Percentiles rank a stretch among this genome's conserved stretches.
These are phyloP conservation scores for Ammodytes marinus DNA, from an alignment of 2,113 vertebrate species.

Conservation along the genomic window DNA sequence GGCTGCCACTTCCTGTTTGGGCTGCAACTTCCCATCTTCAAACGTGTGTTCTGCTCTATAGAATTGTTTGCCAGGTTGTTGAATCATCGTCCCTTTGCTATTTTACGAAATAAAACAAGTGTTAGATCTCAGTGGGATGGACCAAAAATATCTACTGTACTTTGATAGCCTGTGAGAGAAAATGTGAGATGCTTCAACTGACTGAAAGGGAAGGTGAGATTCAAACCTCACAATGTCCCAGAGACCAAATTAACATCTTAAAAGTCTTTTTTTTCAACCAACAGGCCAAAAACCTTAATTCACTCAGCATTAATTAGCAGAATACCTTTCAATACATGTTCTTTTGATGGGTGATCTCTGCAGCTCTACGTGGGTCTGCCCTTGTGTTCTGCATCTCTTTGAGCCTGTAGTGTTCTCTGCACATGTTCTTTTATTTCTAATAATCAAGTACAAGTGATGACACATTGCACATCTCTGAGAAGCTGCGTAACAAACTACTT, in stretches of 20 bases:
- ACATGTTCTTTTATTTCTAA: not conserved
- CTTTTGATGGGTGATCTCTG: not conserved
- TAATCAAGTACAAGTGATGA: not conserved
- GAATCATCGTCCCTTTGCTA: not conserved
- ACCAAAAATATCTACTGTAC: not conserved
- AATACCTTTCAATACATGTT: not conserved
- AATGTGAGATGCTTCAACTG: not conserved
- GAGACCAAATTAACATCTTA: not conserved
- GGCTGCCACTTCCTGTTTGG: slow-evolving; percentile 66
- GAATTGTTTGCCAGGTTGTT: not conserved
- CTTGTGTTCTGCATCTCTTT: not conserved
- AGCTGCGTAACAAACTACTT: not conserved
- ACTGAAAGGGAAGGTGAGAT: not conserved
- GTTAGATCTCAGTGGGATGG: not conserved
- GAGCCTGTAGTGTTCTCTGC: not conserved
- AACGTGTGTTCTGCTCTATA: slow-evolving; percentile 16
- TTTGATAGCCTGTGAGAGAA: slow-evolving; percentile 7
- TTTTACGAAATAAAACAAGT: not conserved
- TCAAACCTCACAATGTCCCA: not conserved
- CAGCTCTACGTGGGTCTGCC: not conserved
- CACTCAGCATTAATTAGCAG: not conserved
- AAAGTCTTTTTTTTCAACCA: not conserved
- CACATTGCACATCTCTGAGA: not conserved
- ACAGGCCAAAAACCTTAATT: not conserved
- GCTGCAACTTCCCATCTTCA: slow-evolving; percentile 25